These are phyloP conservation scores for Zenarchopterus dispar DNA, from an alignment of 2,797 vertebrate species.

Conservation along the genomic window DNA sequence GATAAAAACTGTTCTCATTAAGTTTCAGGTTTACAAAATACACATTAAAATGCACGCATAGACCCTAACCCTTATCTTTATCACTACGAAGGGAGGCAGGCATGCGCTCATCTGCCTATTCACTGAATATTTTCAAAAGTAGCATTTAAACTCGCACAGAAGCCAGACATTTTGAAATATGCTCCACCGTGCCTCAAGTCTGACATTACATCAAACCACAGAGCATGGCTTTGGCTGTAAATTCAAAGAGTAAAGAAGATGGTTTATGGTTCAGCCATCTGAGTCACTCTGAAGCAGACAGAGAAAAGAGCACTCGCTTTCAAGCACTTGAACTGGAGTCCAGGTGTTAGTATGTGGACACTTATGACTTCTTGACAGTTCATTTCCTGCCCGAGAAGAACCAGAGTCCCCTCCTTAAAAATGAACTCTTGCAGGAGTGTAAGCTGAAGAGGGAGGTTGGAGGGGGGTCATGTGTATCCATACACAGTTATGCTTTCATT, in stretches of 20 bases:
- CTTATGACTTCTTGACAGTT: conserved; percentile 65
- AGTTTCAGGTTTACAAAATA: too few relatives aligned
- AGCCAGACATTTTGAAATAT: conserved; percentile 73
- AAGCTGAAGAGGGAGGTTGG: conserved; percentile 4
- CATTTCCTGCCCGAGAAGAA: conserved; percentile 70
- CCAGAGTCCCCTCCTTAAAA: conserved; percentile 62
- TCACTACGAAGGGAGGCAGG: conserved; percentile 3
- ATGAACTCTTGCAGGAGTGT: conserved; percentile 41
- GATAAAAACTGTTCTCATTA: neutral
- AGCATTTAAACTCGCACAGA: conserved; percentile 62
- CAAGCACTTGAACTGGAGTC: conserved; percentile 41
- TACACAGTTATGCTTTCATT: conserved; percentile 18
- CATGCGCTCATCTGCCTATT: conserved; percentile 30
- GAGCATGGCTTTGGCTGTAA: conserved; percentile 68
- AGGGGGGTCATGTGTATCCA: conserved; percentile 7
- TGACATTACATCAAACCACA: conserved; percentile 71
- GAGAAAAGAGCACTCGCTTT: conserved; percentile 43
- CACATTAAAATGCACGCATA: too few relatives aligned
- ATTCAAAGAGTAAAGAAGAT: conserved; percentile 65
- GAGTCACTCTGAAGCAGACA: conserved; percentile 17
- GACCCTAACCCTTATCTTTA: too few relatives aligned
- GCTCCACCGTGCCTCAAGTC: conserved; percentile 58
- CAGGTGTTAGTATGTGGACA: conserved; percentile 61
- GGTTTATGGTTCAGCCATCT: conserved; percentile 51
- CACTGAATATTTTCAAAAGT: conserved; percentile 58